Conservation (phyloP, 2,113 vertebrate genomes). For the Xenopus borealis region DNA sequence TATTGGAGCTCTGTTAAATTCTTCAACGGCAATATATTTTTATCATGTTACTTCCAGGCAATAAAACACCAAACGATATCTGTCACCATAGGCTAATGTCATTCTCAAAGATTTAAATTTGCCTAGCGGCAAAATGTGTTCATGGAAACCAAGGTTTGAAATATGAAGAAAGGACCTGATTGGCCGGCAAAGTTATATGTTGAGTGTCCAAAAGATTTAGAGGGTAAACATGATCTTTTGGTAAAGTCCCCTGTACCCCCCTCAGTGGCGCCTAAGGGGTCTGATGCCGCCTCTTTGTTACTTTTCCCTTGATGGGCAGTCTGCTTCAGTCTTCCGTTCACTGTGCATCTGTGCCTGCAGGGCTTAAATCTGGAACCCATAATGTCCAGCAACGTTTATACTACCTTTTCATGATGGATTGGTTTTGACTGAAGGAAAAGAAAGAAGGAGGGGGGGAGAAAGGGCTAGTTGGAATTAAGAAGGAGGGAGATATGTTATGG, state of each 20-base stretch:
- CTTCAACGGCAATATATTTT: not conserved
- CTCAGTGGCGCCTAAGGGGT: conserved; percentile 39
- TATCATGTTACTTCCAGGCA: conserved; percentile 1
- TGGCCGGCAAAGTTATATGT: not conserved
- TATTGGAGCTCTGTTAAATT: not conserved
- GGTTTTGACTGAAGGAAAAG: conserved; percentile 62
- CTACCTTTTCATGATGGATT: conserved; percentile 68
- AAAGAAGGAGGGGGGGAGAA: conserved; percentile 16
- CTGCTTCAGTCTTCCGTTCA: conserved; percentile 44
- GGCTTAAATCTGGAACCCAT: conserved; percentile 86
- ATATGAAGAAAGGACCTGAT: not conserved
- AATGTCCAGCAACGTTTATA: conserved; percentile 76
- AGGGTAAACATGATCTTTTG: conserved; percentile 16
- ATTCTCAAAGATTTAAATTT: not conserved
- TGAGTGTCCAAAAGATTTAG: conserved; percentile 27
- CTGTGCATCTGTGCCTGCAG: conserved; percentile 56
- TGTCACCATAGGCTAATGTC: conserved; percentile 17
- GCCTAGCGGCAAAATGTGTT: conserved; percentile 5
- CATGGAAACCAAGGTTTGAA: conserved; percentile 7
- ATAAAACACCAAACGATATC: not conserved
- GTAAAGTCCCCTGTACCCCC: conserved; percentile 27
- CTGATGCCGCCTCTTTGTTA: conserved; percentile 40
- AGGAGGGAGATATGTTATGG: conserved; percentile 27
- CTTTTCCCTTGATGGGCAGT: conserved; percentile 40
- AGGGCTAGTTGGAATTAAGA: conserved; percentile 35